Conservation (phyloP, 2,797 vertebrate genomes). For the Ptychobarbus kaznakovi region DNA sequence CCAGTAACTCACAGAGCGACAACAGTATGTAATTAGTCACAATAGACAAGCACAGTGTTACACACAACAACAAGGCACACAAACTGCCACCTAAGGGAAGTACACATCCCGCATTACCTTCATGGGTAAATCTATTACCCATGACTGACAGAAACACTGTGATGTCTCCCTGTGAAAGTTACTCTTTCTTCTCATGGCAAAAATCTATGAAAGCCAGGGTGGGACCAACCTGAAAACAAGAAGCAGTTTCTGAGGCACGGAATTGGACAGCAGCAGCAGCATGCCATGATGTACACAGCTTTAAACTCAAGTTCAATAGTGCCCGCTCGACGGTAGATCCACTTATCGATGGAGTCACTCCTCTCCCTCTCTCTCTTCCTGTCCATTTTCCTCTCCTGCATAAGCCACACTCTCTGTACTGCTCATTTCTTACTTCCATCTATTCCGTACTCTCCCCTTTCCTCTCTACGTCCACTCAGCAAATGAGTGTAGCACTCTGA, state of each 20-base stretch:
- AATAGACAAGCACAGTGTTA: background rate
- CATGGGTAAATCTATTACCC: slow-evolving; percentile 79
- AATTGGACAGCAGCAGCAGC: slow-evolving; percentile 79
- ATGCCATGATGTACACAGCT: slow-evolving; percentile 76
- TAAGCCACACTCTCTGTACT: slow-evolving; percentile 24
- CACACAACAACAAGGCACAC: slow-evolving; percentile 55
- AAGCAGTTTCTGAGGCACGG: slow-evolving; percentile 80
- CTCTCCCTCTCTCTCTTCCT: slow-evolving; percentile 49
- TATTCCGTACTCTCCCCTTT: slow-evolving; percentile 54
- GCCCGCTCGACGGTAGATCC: slow-evolving; percentile 60
- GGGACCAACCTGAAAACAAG: slow-evolving; percentile 84
- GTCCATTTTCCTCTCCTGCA: slow-evolving; percentile 21
- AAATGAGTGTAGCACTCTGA: slow-evolving; percentile 77
- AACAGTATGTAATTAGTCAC: slow-evolving; percentile 55
- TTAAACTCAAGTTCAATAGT: slow-evolving; percentile 68
- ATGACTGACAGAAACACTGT: slow-evolving; percentile 66
- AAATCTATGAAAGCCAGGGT: slow-evolving; percentile 60
- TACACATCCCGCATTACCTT: slow-evolving; percentile 76
- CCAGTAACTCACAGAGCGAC: slow-evolving; percentile 67
- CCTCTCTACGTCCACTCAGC: slow-evolving; percentile 65
- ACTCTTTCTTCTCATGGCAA: slow-evolving; percentile 71
- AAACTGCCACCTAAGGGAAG: slow-evolving; percentile 65
- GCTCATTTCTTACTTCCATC: slow-evolving; percentile 36
- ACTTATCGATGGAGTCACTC: slow-evolving; percentile 38
- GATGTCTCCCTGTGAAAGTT: slow-evolving; percentile 63